Evolutionary conservation across 1,140 invertebrate genomes (phyloP).

Genomic region (Sminthurinus signatus): DNA sequence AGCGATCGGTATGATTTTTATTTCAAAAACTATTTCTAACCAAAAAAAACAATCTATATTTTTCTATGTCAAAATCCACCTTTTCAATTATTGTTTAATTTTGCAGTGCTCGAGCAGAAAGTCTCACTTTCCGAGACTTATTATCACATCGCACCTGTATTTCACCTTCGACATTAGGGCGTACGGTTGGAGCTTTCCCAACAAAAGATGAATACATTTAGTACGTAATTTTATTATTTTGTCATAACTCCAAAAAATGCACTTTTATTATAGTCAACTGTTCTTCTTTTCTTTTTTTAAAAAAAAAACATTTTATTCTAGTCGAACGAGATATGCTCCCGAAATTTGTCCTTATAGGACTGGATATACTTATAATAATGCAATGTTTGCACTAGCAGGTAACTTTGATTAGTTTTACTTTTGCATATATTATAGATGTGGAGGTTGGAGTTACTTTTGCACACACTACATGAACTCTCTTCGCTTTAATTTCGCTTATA

Average conservation of each 20-base stretch:
- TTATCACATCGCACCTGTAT: constrained; percentile 18
- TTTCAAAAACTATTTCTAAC: not conserved
- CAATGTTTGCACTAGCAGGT: constrained; percentile 5
- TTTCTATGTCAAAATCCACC: not conserved
- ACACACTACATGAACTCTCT: too few relatives aligned
- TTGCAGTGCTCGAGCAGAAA: constrained; percentile 19
- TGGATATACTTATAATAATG: constrained; percentile 21
- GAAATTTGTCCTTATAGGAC: constrained; percentile 11
- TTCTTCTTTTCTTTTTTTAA: too few relatives aligned
- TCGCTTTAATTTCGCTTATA: too few relatives aligned
- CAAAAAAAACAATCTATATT: not conserved
- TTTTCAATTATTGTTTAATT: not conserved
- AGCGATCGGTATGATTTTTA: constrained; percentile 30
- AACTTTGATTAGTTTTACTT: too few relatives aligned
- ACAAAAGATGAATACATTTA: constrained; percentile 16
- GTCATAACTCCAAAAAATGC: too few relatives aligned
- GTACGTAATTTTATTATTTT: constrained; percentile 4
- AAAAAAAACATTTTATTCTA: too few relatives aligned
- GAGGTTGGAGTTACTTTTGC: too few relatives aligned
- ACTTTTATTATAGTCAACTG: too few relatives aligned
- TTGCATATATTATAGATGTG: too few relatives aligned
- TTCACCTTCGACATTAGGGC: not conserved
- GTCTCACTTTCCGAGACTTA: constrained; percentile 23
- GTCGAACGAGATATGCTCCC: constrained; percentile 12
- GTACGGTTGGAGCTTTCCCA: not conserved